phyloP scores from a whole-genome alignment of 2,797 vertebrate species.

The Periparus ater region DNA sequence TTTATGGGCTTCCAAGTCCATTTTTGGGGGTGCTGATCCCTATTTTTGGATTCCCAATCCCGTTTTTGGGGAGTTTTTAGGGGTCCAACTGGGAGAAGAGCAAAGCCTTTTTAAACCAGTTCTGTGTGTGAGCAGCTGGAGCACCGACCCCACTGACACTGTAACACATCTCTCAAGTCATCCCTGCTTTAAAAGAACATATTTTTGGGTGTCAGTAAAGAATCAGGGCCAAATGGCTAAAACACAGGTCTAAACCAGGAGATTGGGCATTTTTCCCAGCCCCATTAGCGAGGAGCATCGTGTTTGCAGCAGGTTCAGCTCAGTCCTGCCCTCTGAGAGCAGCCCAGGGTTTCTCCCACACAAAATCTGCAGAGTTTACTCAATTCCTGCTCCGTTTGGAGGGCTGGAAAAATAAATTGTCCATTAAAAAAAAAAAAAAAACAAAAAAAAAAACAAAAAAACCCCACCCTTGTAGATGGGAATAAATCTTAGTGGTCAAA shows the following conservation, averaged over 20 bases:
- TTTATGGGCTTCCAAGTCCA: no score
- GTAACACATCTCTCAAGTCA: background rate
- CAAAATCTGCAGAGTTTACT: rapidly evolving
- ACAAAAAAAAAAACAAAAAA: no score
- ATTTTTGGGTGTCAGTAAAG: background rate
- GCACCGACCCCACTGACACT: background rate
- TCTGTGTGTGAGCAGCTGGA: background rate
- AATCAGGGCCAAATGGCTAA: background rate
- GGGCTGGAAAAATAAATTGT: background rate
- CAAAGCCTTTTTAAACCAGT: background rate
- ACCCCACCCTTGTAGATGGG: background rate
- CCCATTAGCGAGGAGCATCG: background rate
- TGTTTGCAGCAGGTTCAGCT: background rate
- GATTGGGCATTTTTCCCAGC: background rate
- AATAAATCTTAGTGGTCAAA: background rate
- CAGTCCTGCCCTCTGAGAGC: background rate
- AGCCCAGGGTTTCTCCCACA: rapidly evolving
- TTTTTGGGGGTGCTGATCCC: no score
- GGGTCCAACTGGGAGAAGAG: background rate
- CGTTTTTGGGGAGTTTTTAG: no score
- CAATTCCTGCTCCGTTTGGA: background rate
- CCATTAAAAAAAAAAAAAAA: background rate
- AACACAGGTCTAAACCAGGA: background rate
- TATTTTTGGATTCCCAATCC: no score
- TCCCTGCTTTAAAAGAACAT: background rate